A percentile compares a stretch with the other conserved stretches of the same genome.
Conservation (phyloP, 2,888 invertebrate genomes). For the Caenorhabditis plicata region DNA sequence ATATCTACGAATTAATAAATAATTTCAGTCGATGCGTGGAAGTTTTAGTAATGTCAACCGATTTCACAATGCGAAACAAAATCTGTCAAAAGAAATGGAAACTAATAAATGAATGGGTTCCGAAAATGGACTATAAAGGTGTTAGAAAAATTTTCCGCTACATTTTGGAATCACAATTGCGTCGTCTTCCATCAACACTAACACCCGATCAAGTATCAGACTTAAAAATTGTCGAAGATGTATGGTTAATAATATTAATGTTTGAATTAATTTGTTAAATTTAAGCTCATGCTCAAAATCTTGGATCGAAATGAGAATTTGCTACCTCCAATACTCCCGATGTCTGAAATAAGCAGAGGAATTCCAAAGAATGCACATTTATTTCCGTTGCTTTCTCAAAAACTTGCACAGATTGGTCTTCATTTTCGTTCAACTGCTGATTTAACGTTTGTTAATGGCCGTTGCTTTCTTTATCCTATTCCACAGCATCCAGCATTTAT, state of each 20-base stretch:
- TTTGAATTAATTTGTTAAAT: not conserved
- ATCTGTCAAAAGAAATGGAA: conserved; percentile 23
- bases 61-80: conserved; percentile 27
- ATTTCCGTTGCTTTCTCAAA: conserved; percentile 42
- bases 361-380: conserved; percentile 22
- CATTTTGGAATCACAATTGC: conserved; percentile 17
- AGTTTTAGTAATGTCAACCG: conserved; percentile 33
- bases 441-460: conserved; percentile 36
- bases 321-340: conserved; percentile 41
- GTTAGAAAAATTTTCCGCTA: conserved; percentile 23
- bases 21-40: conserved; percentile 14
- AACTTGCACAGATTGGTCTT: conserved; percentile 24
- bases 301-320: conserved; percentile 33
- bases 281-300: conserved; percentile 32
- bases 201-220: conserved; percentile 25
- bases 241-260: not conserved
- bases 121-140: conserved; percentile 37
- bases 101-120: conserved; percentile 22
- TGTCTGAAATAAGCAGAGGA: conserved; percentile 36
- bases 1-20: not conserved
- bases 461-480: conserved; percentile 42
- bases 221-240: conserved; percentile 17
- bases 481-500: conserved; percentile 38
- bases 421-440: conserved; percentile 50
- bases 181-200: conserved; percentile 12